Evolutionary conservation across 2,113 vertebrate genomes (phyloP), one percentile per base, ranked within the genome.

Genomic region (Triplophysa dalaica): DNA sequence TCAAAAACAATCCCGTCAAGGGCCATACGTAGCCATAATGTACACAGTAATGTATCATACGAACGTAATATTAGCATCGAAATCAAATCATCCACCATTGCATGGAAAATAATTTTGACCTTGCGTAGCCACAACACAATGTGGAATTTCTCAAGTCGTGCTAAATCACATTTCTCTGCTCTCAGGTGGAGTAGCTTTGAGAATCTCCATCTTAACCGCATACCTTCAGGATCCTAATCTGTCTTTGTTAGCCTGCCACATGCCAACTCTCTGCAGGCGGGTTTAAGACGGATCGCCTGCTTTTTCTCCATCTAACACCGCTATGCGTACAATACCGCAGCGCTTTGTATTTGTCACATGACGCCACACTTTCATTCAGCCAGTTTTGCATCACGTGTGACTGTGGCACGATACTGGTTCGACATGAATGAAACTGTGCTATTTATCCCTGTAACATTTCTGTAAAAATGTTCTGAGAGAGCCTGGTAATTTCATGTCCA

Each of bases 231-330:
- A 81, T 82, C 81, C 85, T 86, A 88, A 91, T 92, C 88, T 85
- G 87, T 92, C 90, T 92, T 92, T 88, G 90, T 91, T 92, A 90
- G 86, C 69, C 77, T 22, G 75, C 87, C 56, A 79, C 58, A 43
- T 72, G 63, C 81, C 78, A 85, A 84, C 80, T 86, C 83, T 48
- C 88, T 81, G 75, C 86, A 80, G 88, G 81, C 86, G 80, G 2
- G 60, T 77, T 66, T 50, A 89, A 92, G 89, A 92, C 89, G 77
- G 89, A 93, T 93, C 83, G 89, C 89, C 87, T 56, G 80, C 83
- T 65, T 82, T 82, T 79, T 85, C 82, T 75, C 45, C 83, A 77
- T 86, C 88, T 85, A 85, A 86, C 86, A 79, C 84, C 50, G 80
- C 85, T 79, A 84, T 85, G 85, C 85, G 87, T 87, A 81, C 45